Conservation (phyloP, 2,888 invertebrate genomes). For the Drosophila nigritarsus region DNA sequence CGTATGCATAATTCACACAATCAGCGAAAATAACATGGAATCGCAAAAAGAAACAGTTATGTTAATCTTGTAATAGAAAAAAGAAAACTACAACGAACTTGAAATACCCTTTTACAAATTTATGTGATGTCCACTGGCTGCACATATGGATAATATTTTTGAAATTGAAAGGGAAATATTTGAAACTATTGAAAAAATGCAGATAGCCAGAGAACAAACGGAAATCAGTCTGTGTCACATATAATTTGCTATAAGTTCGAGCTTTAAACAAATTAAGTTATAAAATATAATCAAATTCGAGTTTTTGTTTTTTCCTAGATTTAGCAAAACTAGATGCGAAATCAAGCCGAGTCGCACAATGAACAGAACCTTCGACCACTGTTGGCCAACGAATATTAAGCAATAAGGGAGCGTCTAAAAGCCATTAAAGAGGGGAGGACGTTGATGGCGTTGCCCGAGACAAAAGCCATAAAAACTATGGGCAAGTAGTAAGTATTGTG, state of each 20-base stretch:
- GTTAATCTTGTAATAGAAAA: constrained; percentile 32
- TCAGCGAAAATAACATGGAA: constrained; percentile 25
- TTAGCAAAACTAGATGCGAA: background rate
- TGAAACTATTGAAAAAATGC: background rate
- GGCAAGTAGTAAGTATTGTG: constrained; percentile 37
- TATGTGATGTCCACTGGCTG: background rate
- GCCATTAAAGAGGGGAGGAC: constrained; percentile 15
- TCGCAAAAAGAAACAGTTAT: constrained; percentile 18
- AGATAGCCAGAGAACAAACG: background rate
- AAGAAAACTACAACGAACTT: background rate
- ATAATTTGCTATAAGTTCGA: too few species aligned
- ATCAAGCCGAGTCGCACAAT: background rate
- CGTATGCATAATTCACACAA: constrained; percentile 59
- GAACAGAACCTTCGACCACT: background rate
- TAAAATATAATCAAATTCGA: too few species aligned
- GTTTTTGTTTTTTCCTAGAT: too few species aligned
- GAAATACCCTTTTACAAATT: constrained; percentile 14
- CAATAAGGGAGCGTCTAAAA: constrained; percentile 40
- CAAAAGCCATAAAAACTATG: constrained; percentile 64
- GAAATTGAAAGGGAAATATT: background rate
- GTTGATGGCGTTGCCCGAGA: constrained; percentile 51
- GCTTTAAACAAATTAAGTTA: too few species aligned
- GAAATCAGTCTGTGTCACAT: too few species aligned
- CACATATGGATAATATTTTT: background rate
- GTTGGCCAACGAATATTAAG: constrained; percentile 4